Evolutionary conservation across 2,797 vertebrate genomes (phyloP).

Genomic region (Toxotes lorentzi): DNA sequence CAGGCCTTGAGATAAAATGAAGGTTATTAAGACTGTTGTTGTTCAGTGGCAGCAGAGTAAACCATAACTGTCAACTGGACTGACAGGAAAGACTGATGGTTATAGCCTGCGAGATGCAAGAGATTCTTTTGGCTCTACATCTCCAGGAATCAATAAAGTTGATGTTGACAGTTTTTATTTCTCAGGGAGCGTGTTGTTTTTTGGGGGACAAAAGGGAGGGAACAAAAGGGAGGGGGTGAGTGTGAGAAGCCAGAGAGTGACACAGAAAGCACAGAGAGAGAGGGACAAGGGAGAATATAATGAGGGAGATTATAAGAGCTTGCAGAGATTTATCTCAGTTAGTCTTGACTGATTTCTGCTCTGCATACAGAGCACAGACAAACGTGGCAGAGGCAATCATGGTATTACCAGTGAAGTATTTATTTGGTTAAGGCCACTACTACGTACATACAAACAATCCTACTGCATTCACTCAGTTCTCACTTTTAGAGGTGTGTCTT

Average conservation of each 20-base stretch:
- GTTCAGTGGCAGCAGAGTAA: constrained; percentile 20
- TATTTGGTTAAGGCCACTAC: constrained; percentile 10
- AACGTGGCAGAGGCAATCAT: constrained; percentile 22
- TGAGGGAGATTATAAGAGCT: constrained; percentile 14
- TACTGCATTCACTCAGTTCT: constrained; percentile 13
- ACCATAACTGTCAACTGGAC: constrained; percentile 36
- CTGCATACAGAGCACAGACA: constrained; percentile 27
- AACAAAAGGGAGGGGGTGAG: constrained; percentile 25
- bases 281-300: neutral
- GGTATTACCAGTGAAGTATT: constrained; percentile 20
- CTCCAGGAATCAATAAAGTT: constrained; percentile 35
- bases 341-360: constrained; percentile 34
- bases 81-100: constrained; percentile 33
- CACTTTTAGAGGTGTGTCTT: constrained; percentile 24
- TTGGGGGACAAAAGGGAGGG: constrained; percentile 31
- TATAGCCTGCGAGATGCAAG: constrained; percentile 11
- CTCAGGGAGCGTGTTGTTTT: constrained; percentile 21
- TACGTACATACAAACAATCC: constrained; percentile 16
- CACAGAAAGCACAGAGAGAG: constrained; percentile 2
- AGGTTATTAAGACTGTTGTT: constrained; percentile 21
- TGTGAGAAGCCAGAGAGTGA: constrained; percentile 48
- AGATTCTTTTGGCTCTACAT: constrained; percentile 39
- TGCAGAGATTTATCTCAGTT: constrained; percentile 38
- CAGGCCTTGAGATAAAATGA: constrained; percentile 18
- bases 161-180: constrained; percentile 54